Conservation (phyloP, 2,113 vertebrate species). For the Pterocles gutturalis region DNA sequence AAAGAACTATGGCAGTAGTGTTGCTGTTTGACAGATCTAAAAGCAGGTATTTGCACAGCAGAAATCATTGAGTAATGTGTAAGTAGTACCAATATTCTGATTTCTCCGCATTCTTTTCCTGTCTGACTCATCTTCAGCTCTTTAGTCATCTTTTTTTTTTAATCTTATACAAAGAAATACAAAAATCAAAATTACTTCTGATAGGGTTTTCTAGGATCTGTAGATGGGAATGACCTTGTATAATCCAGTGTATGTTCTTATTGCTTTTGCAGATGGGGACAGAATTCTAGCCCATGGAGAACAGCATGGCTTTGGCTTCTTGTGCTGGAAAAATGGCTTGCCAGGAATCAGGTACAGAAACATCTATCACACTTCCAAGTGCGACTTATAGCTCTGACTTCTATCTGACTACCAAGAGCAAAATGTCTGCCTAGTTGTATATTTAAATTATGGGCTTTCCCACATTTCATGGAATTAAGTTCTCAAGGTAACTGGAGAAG, state of each 20-base stretch:
- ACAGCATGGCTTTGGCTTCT: conserved; percentile 94
- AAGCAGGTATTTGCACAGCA: not conserved
- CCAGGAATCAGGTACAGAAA: conserved; percentile 81
- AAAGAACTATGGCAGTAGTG: not conserved
- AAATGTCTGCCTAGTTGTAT: not conserved
- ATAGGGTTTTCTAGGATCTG: not conserved
- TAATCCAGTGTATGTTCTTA: not conserved
- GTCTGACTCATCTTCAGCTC: not conserved
- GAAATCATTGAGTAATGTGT: not conserved
- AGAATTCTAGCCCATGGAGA: conserved; percentile 85
- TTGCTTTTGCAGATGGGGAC: conserved; percentile 70
- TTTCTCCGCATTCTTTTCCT: not conserved
- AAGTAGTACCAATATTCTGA: not conserved
- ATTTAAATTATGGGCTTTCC: not conserved
- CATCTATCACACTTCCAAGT: not conserved
- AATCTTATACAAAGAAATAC: not conserved
- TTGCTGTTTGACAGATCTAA: not conserved
- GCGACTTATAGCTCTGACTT: not conserved
- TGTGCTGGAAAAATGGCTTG: conserved; percentile 86
- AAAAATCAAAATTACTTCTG: not conserved
- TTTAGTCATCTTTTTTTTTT: not conserved
- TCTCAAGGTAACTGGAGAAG: not conserved
- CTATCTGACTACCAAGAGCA: not conserved
- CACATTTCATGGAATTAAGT: not conserved
- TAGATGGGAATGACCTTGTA: not conserved